A percentile compares a stretch with the other conserved stretches of the same genome.
These are phyloP conservation scores for Anaspis maculata DNA, from an alignment of 2,888 invertebrate species.

Conservation along the genomic window DNA sequence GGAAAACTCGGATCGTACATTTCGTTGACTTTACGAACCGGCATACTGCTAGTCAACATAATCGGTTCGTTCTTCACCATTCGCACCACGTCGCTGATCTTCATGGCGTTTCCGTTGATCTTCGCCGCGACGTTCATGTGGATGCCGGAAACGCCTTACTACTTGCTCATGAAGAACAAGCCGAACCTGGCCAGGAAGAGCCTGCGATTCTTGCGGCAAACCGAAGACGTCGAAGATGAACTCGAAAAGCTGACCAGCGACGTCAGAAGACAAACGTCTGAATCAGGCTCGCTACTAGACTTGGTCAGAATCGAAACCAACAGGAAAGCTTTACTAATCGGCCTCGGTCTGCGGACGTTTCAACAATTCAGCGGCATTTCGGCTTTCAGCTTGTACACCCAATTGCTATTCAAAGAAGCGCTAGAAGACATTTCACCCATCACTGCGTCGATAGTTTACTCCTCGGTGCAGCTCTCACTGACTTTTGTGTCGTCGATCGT, in stretches of 20 bases:
- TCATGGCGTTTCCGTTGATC: slow-evolving; percentile 19
- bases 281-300: slow-evolving; percentile 26
- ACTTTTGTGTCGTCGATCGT: slow-evolving; percentile 19
- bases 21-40: slow-evolving; percentile 14
- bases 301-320: slow-evolving; percentile 27
- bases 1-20: slow-evolving; percentile 17
- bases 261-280: slow-evolving; percentile 30
- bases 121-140: slow-evolving; percentile 21
- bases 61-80: slow-evolving; percentile 25
- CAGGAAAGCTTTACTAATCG: slow-evolving; percentile 25
- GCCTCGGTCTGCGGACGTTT: slow-evolving; percentile 22
- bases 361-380: slow-evolving; percentile 31
- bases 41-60: slow-evolving; percentile 20
- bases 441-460: slow-evolving; percentile 10
- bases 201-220: slow-evolving; percentile 24
- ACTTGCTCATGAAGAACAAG: slow-evolving; percentile 25
- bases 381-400: slow-evolving; percentile 28
- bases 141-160: slow-evolving; percentile 36
- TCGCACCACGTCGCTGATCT: slow-evolving; percentile 17
- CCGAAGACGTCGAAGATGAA: slow-evolving; percentile 27
- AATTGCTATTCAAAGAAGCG: slow-evolving; percentile 17
- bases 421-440: slow-evolving; percentile 8
- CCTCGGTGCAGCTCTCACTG: slow-evolving; percentile 12
- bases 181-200: slow-evolving; percentile 23
- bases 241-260: slow-evolving; percentile 22